Evolutionary conservation across 2,888 invertebrate species (phyloP), one percentile per base, ranked within the genome.

Genomic region (Acleris literana): DNA sequence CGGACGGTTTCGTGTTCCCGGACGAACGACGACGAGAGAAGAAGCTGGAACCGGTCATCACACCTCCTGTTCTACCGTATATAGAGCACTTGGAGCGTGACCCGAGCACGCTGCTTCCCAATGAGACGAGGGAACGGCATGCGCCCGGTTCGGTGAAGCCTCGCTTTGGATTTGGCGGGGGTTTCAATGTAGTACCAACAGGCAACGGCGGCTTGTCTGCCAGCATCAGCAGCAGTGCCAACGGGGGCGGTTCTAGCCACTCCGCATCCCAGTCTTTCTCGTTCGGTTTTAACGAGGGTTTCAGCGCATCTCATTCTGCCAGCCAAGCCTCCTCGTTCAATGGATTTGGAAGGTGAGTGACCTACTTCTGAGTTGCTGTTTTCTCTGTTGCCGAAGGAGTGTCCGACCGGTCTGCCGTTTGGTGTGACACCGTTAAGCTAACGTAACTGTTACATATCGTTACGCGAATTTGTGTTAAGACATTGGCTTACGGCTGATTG

Each of bases 81-180:
- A 76, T 93, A 72, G 93, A 90, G 73, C 93, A 93, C 80, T 80
- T 93, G 76, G 93, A 93, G 72, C 85, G 89, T 60, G 93, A 93
- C 78, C 93, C 93, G 5, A 92, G 92, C 64, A 93, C 93, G 5
- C 69, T 93, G 63, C 76, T 90, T 39, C 88, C 91, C 1, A 78
- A 81, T 46, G 91, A 92, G 69, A 81, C 79, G 64, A 70, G 72
- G 51, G 74, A 71, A 33, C 70, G 70, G 18, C 66, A 70, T 11
- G 71, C 69, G 29, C 61, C 76, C 11, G 76, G 71, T 57, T 71
- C 76, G 67, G 82, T 81, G 65, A 88, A 83, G 46, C 91, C 93
- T 0, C 82, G 84, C 22, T 90, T 90, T 68, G 87, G 87, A 4
- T 82, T 88, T 29, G 89, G 87, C 0, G 84, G 87, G 9, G 87